phyloP scores from a whole-genome alignment of 64 coral and sea anemone species.

The Catalaphyllia jardinei region DNA sequence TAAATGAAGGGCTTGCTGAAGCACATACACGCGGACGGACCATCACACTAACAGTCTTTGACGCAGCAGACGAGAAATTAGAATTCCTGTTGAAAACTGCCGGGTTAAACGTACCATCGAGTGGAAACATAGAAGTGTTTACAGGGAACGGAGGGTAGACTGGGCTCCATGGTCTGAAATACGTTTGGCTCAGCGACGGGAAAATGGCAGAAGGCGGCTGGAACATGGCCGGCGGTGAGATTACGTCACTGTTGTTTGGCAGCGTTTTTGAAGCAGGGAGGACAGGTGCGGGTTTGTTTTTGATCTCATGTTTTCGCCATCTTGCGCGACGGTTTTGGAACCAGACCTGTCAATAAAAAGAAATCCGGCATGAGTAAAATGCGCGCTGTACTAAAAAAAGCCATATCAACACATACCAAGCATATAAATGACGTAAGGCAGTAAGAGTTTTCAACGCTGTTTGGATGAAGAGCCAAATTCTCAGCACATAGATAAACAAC shows the following conservation, averaged over 20 bases:
- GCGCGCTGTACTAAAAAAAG: too few species aligned
- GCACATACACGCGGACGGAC: background rate
- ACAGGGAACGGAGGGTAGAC: background rate
- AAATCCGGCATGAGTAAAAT: background rate
- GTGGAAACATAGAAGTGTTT: background rate
- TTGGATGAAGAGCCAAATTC: too few species aligned
- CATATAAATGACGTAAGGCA: too few species aligned
- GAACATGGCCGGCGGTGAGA: background rate
- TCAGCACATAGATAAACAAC: too few species aligned
- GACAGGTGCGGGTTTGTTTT: slow-evolving; percentile 61
- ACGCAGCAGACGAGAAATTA: background rate
- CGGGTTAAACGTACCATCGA: background rate
- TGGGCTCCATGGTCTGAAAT: background rate
- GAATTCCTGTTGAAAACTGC: background rate
- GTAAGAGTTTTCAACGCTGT: too few species aligned
- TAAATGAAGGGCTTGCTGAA: background rate
- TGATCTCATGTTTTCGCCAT: slow-evolving; percentile 69
- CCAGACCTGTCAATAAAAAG: slow-evolving; percentile 56
- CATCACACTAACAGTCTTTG: background rate
- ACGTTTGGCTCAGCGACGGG: background rate
- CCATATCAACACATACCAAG: too few species aligned
- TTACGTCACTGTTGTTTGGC: background rate
- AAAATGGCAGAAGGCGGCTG: background rate
- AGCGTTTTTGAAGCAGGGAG: background rate
- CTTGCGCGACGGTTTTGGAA: slow-evolving; percentile 74